phyloP scores from a whole-genome alignment of 2,797 vertebrate species.

The Clarias laeviceps region DNA sequence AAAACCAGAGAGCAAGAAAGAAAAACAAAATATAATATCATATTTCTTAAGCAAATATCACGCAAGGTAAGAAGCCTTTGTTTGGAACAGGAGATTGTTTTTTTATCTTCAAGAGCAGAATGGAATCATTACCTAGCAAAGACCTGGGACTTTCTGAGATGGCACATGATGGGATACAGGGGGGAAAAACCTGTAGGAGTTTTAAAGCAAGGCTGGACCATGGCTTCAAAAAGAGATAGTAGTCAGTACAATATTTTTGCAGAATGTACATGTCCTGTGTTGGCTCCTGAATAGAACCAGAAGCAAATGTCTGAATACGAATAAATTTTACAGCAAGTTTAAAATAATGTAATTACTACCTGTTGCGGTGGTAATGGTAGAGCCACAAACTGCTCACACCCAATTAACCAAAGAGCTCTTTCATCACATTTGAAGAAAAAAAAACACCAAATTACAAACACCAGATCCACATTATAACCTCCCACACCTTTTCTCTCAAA shows the following conservation, averaged over 20 bases:
- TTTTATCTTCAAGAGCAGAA: slow-evolving; percentile 16
- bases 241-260: slow-evolving; percentile 20
- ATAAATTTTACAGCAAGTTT: slow-evolving; percentile 49
- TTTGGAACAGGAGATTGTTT: not conserved
- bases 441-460: slow-evolving; percentile 36
- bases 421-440: slow-evolving; percentile 45
- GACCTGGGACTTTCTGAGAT: slow-evolving; percentile 30
- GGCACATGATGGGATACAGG: not conserved
- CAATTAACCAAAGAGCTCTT: slow-evolving; percentile 55
- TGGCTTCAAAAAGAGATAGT: slow-evolving; percentile 28
- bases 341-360: slow-evolving; percentile 50
- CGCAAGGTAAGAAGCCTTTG: slow-evolving; percentile 17
- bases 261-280: slow-evolving; percentile 27
- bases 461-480: slow-evolving; percentile 29
- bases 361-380: slow-evolving; percentile 45
- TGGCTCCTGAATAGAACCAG: slow-evolving; percentile 39
- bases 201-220: slow-evolving; percentile 10
- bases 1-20: slow-evolving; percentile 30
- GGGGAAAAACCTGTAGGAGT: not conserved
- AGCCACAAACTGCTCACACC: slow-evolving; percentile 43
- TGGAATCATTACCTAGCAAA: slow-evolving; percentile 9
- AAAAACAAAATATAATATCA: slow-evolving; percentile 31
- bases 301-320: slow-evolving; percentile 39
- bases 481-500: not conserved
- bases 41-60: slow-evolving; percentile 37